Percentiles rank a stretch among this genome's conserved stretches.
These are phyloP conservation scores for Lasius fuliginosus DNA, from an alignment of 2,888 invertebrate genomes.

Conservation along the genomic window DNA sequence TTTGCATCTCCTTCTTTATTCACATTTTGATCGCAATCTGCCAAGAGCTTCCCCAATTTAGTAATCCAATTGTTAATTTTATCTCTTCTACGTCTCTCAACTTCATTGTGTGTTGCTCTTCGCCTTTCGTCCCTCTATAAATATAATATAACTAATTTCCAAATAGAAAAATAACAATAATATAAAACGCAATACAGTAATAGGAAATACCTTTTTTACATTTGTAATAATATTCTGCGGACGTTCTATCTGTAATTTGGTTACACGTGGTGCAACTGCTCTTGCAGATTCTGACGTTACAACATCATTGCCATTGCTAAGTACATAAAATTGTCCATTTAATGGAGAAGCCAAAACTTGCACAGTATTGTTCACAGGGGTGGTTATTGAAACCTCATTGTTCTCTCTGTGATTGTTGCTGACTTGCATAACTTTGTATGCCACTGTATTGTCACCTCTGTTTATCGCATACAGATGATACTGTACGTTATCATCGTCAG, in stretches of 20 bases:
- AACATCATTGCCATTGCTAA: constrained; percentile 92
- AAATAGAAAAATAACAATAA: neutral
- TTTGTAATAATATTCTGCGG: constrained; percentile 82
- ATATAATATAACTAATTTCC: constrained; percentile 66
- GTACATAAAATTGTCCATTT: constrained; percentile 91
- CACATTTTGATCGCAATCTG: constrained; percentile 87
- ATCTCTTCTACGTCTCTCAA: constrained; percentile 95
- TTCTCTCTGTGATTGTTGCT: constrained; percentile 85
- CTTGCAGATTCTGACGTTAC: constrained; percentile 88
- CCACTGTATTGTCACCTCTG: constrained; percentile 87
- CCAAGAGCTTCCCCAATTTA: constrained; percentile 94
- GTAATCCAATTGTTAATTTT: constrained; percentile 98
- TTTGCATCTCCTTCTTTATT: constrained; percentile 70
- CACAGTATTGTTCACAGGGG: constrained; percentile 79
- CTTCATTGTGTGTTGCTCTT: constrained; percentile 97
- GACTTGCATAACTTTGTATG: constrained; percentile 92
- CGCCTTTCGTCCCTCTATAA: constrained; percentile 92
- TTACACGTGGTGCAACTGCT: constrained; percentile 87
- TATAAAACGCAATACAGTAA: neutral
- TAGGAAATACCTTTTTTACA: constrained; percentile 88
- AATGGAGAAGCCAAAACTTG: constrained; percentile 88
- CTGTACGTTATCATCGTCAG: constrained; percentile 74
- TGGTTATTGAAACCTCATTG: constrained; percentile 85
- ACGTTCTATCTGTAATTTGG: constrained; percentile 86
- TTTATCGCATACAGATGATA: constrained; percentile 75